Evolutionary conservation across 1,140 invertebrate species (phyloP).

Genomic region (Myzus persicae): DNA sequence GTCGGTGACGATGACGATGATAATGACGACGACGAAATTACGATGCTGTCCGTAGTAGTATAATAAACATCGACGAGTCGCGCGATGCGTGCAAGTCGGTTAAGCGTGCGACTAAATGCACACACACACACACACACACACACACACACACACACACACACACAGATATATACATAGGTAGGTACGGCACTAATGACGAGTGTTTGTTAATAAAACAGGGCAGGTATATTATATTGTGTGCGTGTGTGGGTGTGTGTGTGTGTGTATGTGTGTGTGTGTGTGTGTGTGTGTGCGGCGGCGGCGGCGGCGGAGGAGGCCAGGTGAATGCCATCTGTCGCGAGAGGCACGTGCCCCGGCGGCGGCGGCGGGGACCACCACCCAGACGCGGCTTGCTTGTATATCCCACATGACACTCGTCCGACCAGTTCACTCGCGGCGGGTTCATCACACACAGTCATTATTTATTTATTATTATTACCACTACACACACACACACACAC

Average conservation of each 20-base stretch:
- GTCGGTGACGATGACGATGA: neutral
- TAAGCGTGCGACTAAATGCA: neutral
- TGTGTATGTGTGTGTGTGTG: neutral
- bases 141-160: too few species aligned
- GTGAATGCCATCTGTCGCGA: slow-evolving; percentile 53
- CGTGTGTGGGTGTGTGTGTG: neutral
- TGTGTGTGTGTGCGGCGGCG: neutral
- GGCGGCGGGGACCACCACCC: slow-evolving; percentile 13
- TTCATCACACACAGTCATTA: slow-evolving; percentile 42
- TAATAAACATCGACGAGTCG: too few species aligned
- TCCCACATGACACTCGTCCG: slow-evolving; percentile 58
- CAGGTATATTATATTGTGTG: neutral
- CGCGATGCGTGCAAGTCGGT: neutral
- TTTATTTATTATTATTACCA: slow-evolving; percentile 42
- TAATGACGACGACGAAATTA: neutral
- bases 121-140: too few species aligned
- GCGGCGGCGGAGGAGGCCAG: slow-evolving; percentile 15
- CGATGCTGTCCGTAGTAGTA: neutral
- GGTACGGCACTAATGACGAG: slow-evolving; percentile 43
- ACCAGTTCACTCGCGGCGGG: slow-evolving; percentile 54
- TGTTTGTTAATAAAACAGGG: slow-evolving; percentile 40
- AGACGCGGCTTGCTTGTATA: slow-evolving; percentile 32
- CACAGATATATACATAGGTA: neutral
- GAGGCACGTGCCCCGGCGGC: slow-evolving; percentile 49
- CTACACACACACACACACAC: neutral